Evolutionary conservation across 2,113 vertebrate species (phyloP).

Genomic region (Calidris pygmaea): DNA sequence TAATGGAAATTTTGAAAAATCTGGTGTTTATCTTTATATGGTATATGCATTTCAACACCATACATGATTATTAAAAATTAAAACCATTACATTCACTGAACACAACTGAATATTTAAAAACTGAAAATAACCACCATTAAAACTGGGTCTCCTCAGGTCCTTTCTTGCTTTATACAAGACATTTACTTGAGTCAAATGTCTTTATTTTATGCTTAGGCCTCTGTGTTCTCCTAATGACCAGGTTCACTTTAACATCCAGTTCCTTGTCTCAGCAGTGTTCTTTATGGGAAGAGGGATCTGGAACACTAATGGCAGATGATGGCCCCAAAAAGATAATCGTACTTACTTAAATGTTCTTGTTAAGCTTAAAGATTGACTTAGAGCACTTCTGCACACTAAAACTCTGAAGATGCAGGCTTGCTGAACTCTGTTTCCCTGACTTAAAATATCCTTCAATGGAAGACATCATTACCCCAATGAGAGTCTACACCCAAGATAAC

Average conservation of each 20-base stretch:
- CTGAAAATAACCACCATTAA: not conserved
- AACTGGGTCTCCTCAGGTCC: not conserved
- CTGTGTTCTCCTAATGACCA: not conserved
- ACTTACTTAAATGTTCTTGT: not conserved
- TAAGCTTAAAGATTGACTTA: not conserved
- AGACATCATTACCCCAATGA: not conserved
- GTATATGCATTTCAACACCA: not conserved
- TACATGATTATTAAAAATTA: not conserved
- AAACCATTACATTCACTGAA: not conserved
- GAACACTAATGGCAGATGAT: not conserved
- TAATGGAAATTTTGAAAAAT: not conserved
- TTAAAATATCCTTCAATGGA: not conserved
- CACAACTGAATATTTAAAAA: not conserved
- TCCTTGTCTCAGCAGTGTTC: not conserved
- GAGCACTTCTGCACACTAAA: not conserved
- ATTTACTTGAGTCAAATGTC: not conserved
- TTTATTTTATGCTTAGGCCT: not conserved
- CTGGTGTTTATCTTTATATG: not conserved
- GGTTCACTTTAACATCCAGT: not conserved
- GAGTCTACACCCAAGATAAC: not conserved
- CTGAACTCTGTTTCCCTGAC: not conserved
- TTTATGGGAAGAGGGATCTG: not conserved
- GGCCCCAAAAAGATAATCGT: fast-evolving
- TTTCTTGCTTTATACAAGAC: not conserved
- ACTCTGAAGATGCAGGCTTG: not conserved